Conservation (phyloP, 2,113 vertebrate species). For the Carlito syrichta region DNA sequence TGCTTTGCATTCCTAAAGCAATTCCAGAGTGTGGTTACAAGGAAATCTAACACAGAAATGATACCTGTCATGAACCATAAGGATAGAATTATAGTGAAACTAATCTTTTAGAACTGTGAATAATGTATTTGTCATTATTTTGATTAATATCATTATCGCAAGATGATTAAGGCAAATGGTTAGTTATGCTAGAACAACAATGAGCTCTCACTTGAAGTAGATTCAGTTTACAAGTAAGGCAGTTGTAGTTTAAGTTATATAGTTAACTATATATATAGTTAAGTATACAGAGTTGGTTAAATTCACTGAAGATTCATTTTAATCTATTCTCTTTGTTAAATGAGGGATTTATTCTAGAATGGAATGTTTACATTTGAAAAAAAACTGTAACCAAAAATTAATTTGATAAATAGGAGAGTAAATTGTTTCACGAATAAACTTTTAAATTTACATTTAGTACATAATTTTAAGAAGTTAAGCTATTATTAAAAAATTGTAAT, state of each 20-base stretch:
- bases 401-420: not conserved
- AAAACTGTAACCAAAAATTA: not conserved
- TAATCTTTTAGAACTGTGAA: not conserved
- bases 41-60: not conserved
- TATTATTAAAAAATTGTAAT: constrained; percentile 25
- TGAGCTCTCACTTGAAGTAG: not conserved
- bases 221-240: not conserved
- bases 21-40: not conserved
- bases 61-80: not conserved
- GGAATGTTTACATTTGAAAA: not conserved
- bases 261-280: too few species aligned
- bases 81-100: not conserved
- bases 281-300: not conserved
- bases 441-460: not conserved
- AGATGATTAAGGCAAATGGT: not conserved
- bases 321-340: not conserved
- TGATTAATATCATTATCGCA: not conserved
- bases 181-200: not conserved
- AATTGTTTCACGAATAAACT: not conserved
- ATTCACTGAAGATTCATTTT: constrained; percentile 20
- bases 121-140: not conserved
- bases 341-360: not conserved
- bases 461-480: not conserved
- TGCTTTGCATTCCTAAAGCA: not conserved
- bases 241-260: not conserved